These are phyloP conservation scores for Drosophila truncata DNA, from an alignment of 1,140 invertebrate species.

Conservation along the genomic window DNA sequence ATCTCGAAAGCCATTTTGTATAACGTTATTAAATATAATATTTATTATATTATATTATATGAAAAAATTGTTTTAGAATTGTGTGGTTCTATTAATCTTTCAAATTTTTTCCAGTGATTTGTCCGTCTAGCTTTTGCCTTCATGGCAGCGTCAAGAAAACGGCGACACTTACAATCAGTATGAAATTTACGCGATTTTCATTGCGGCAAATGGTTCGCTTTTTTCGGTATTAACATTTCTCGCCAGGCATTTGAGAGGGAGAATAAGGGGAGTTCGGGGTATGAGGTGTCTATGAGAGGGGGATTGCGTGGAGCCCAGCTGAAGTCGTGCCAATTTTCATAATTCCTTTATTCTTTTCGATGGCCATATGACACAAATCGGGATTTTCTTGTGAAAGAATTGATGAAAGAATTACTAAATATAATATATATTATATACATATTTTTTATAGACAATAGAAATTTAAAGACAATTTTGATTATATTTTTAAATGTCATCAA, in stretches of 20 bases:
- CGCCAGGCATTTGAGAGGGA: constrained; percentile 32
- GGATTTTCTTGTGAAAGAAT: no score
- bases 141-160: constrained; percentile 69
- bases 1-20: background rate
- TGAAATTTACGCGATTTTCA: constrained; percentile 82
- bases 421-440: no score
- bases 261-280: constrained; percentile 1
- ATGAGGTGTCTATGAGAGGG: constrained; percentile 4
- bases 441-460: no score
- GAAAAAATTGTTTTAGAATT: background rate
- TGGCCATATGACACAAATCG: constrained; percentile 11
- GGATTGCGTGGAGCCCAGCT: constrained; percentile 29
- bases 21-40: background rate
- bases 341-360: constrained; percentile 28
- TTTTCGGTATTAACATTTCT: constrained; percentile 82
- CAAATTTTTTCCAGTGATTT: background rate
- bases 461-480: no score
- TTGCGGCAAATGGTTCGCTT: constrained; percentile 81
- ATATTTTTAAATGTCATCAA: no score
- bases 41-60: background rate
- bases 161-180: constrained; percentile 82
- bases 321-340: constrained; percentile 74
- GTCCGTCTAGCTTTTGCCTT: constrained; percentile 29
- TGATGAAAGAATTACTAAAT: no score
- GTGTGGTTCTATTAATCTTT: no score